Conservation (phyloP, 30 jellyfish, hydroid and myxozoan species). For the Nemopilema nomurai region DNA sequence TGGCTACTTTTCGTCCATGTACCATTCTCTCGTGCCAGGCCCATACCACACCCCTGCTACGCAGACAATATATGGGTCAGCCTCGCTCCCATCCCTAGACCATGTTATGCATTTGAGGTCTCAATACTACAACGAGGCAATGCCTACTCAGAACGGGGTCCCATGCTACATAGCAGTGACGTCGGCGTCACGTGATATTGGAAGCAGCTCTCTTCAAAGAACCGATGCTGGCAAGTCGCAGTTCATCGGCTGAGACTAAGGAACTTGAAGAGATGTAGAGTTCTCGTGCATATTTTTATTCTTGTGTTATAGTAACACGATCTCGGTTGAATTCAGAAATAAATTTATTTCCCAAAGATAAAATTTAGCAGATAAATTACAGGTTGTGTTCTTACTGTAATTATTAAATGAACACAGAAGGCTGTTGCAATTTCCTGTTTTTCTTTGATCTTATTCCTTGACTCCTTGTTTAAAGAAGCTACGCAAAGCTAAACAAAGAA, state of each 20-base stretch:
- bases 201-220: conserved; percentile 21
- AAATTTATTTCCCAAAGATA: not conserved
- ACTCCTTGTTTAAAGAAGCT: too few relatives aligned
- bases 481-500: too few relatives aligned
- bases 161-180: conserved; percentile 47
- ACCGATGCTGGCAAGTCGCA: not conserved
- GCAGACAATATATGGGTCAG: conserved; percentile 36
- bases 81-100: conserved; percentile 37
- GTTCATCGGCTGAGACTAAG: conserved; percentile 4
- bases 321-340: not conserved
- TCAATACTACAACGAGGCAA: conserved; percentile 44
- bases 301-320: not conserved
- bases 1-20: conserved; percentile 44
- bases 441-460: too few relatives aligned
- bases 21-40: conserved; percentile 32
- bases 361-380: not conserved
- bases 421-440: too few relatives aligned
- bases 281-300: too few relatives aligned
- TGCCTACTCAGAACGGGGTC: conserved; percentile 22
- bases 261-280: too few relatives aligned
- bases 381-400: not conserved
- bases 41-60: conserved; percentile 32
- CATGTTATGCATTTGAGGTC: conserved; percentile 60
- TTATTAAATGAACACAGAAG: not conserved
- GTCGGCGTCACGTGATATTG: conserved; percentile 43